These are phyloP conservation scores for Anguilla japonica DNA, from an alignment of 2,113 vertebrate genomes.

Conservation along the genomic window DNA sequence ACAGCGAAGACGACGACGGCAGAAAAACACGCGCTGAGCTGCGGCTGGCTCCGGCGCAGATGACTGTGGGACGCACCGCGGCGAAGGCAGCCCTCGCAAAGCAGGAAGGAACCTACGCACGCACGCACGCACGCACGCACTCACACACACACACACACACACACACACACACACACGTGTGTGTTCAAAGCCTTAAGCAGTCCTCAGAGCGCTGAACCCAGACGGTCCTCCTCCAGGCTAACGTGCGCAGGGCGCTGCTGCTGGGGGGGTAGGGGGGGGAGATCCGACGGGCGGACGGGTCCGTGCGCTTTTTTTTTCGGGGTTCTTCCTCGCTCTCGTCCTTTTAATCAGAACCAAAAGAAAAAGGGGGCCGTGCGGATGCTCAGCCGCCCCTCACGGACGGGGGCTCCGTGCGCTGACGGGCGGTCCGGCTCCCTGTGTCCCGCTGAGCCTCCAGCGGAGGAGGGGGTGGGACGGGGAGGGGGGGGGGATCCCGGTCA, in stretches of 20 bases:
- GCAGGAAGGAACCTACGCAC: slow-evolving; percentile 16
- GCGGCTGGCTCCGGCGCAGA: not conserved
- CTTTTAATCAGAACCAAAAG: slow-evolving; percentile 19
- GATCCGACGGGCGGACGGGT: slow-evolving; percentile 32
- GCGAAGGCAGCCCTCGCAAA: slow-evolving; percentile 20
- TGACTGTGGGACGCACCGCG: not conserved
- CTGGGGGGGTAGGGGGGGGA: not conserved
- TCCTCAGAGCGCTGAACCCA: slow-evolving; percentile 10
- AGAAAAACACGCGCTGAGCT: not conserved
- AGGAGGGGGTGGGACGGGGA: not conserved
- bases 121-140: not conserved
- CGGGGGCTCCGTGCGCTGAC: not conserved
- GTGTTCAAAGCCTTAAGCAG: slow-evolving; percentile 3
- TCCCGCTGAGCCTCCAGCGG: not conserved
- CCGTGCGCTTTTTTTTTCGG: slow-evolving; percentile 18
- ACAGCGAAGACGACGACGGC: not conserved
- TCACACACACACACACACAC: not conserved
- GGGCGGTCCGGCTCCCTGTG: not conserved
- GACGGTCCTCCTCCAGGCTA: slow-evolving; percentile 25
- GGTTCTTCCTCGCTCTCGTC: slow-evolving; percentile 12
- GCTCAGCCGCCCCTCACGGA: slow-evolving; percentile 20
- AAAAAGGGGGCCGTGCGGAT: slow-evolving; percentile 16
- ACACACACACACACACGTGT: slow-evolving; percentile 7
- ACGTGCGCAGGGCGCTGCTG: slow-evolving; percentile 23
- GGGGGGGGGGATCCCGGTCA: not conserved